Base-by-base conservation (phyloP, 2,113 vertebrate genomes). In the Ciconia boyciana region DNA sequence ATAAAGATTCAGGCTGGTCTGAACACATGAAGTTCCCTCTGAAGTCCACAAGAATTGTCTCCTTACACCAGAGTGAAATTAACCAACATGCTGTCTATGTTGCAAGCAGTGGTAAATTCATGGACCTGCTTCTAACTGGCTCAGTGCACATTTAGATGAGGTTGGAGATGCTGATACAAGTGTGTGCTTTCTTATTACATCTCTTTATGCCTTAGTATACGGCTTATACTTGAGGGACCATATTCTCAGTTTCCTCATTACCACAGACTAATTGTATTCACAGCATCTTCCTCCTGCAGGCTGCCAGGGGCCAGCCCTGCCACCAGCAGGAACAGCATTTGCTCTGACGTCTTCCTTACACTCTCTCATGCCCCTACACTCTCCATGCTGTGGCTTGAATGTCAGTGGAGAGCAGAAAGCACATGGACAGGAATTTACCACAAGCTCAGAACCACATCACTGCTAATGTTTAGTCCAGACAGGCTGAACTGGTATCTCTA, bases 71-170 rank as follows among this genome's bases (percentile, higher is more conserved):
- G 36, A 18, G 21, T 39, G 31, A 54, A 76, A 91, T 39, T 69
- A 85, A 41, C 6, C 3, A 52, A 51, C 75, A 51, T 34, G 19
- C 1, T 41, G 2, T 19, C 32, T 29, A 11, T 6, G 2, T 28
- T 74, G 16, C 31, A 88, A 61, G 6, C 4, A 88, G 31, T 44
- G 7, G 17, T 34, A 84, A 70, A 52, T 58, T 64, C 39, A 54
- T 1, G 1, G 32, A 54, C 4, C 18, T 79, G 6, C 6, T 83
- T 22, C 7, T 64, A 34, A 41, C n/a, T 75, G 46, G 28, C 48
- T 92, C 11, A 7, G 6, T 18, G 11, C 5, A 52, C 0, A 0
- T 24, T 51, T 11, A 75, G 10, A 32, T 0, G 1, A 54, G 51
- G 3, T 2, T 58, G 29, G 22, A 77, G 49, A 46, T 8, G 24